Evolutionary conservation across 2,113 vertebrate genomes (phyloP).

Genomic region (Thinocorus orbignyianus): DNA sequence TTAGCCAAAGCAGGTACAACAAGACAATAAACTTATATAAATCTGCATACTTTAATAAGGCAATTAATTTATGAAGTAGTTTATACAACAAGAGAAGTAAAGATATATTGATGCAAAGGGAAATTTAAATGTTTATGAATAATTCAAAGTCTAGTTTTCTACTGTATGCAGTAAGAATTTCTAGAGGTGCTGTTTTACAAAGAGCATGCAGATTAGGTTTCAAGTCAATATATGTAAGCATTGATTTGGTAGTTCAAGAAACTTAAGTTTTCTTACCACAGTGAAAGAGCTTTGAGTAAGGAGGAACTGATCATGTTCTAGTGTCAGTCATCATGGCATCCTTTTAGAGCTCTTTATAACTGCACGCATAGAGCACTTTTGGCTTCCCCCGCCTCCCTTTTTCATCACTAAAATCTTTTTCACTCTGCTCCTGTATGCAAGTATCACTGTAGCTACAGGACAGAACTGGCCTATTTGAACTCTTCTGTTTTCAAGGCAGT

Average conservation of each 20-base stretch:
- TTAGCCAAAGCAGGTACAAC: background rate
- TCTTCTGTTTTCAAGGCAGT: background rate
- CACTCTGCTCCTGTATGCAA: background rate
- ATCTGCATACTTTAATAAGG: background rate
- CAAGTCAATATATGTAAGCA: background rate
- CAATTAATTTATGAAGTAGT: slow-evolving; percentile 24
- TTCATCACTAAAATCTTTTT: background rate
- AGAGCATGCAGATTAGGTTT: background rate
- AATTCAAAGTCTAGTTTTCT: slow-evolving; percentile 5
- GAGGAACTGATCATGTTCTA: background rate
- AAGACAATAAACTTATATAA: background rate
- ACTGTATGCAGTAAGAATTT: background rate
- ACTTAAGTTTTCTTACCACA: background rate
- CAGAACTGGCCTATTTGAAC: background rate
- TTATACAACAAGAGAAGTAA: background rate
- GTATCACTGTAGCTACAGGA: background rate
- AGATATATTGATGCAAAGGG: background rate
- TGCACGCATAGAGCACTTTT: background rate
- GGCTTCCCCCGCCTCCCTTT: background rate
- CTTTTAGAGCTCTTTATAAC: background rate
- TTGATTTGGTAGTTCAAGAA: background rate
- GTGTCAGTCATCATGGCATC: background rate
- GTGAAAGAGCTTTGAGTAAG: background rate
- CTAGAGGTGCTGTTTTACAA: background rate
- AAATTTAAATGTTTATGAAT: background rate